phyloP scores from a whole-genome alignment of 2,113 vertebrate species.

The Pelecanoides urinatrix region DNA sequence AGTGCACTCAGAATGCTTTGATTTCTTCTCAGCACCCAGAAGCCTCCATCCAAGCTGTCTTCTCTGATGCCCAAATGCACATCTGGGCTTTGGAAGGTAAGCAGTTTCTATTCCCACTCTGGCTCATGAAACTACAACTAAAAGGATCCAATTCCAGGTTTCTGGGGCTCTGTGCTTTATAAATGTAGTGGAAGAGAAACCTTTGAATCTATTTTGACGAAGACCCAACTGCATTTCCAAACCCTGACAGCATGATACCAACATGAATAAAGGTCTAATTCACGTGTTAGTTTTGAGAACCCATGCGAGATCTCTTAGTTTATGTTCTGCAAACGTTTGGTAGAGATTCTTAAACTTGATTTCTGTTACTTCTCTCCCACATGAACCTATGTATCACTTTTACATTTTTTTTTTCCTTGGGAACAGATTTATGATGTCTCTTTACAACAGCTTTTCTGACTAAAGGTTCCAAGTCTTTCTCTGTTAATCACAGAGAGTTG shows the following conservation, averaged over 20 bases:
- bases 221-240: neutral
- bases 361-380: neutral
- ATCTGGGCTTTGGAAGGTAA: conserved; percentile 98
- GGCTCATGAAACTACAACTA: neutral
- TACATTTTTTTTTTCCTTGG: neutral
- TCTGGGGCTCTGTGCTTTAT: neutral
- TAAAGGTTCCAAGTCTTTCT: neutral
- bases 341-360: neutral
- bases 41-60: conserved; percentile 92
- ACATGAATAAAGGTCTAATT: neutral
- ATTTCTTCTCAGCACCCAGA: conserved; percentile 88
- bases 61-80: conserved; percentile 93
- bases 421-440: neutral
- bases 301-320: neutral
- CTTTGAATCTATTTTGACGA: neutral
- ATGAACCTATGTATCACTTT: neutral
- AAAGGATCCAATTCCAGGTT: neutral
- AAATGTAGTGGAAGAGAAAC: neutral
- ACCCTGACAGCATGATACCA: neutral
- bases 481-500: neutral
- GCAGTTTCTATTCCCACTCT: neutral
- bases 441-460: neutral
- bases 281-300: neutral
- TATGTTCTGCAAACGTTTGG: neutral
- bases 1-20: neutral